Base-by-base conservation (phyloP, 2,888 invertebrate genomes). In the Ryuthela nishihirai region DNA sequence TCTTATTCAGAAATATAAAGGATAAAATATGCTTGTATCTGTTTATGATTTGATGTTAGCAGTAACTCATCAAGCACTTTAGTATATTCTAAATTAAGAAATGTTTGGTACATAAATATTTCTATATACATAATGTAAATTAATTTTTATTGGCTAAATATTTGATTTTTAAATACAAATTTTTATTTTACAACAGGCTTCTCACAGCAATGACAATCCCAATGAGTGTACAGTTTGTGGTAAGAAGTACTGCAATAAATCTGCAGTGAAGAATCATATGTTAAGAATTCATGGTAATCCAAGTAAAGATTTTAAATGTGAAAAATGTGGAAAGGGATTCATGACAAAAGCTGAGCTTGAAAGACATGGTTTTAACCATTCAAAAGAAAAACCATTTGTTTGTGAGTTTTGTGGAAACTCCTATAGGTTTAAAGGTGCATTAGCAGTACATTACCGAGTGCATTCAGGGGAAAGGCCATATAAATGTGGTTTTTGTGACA, bases 331-430 rank as follows among this genome's bases (percentile, higher is more conserved):
- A 2, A 67, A 67, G 45, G 41, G 48, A 35, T 69, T 65, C 48
- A 38, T 64, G 10, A 60, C 67, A 4, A 65, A 67, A 17, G 53
- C 66, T 7, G 67, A 69, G 29, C 43, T 67, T 20, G 56, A 62
- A 18, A 62, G 68, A 42, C 69, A 69, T 41, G 36, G 50, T 24
- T 59, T 65, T 15, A 66, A 65, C 20, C 69, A 69, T 49, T 64
- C 68, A 6, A 67, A 67, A 38, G 59, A 55, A 39, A 69, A 69
- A 38, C 67, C 67, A 2, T 68, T 60, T 24, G 53, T 65, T 5
- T 69, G 69, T 54, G 68, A 68, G 52, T 59, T 65, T 25, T 69
- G 69, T 63, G 69, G 68, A 18, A 69, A 69, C 36, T 52, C 64
- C 24, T 69, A 68, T 53, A 64, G 68, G 64, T 62, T 61, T 62